These are phyloP conservation scores for Tympanuchus pallidicinctus DNA, from an alignment of 2,113 vertebrate genomes.

Conservation along the genomic window DNA sequence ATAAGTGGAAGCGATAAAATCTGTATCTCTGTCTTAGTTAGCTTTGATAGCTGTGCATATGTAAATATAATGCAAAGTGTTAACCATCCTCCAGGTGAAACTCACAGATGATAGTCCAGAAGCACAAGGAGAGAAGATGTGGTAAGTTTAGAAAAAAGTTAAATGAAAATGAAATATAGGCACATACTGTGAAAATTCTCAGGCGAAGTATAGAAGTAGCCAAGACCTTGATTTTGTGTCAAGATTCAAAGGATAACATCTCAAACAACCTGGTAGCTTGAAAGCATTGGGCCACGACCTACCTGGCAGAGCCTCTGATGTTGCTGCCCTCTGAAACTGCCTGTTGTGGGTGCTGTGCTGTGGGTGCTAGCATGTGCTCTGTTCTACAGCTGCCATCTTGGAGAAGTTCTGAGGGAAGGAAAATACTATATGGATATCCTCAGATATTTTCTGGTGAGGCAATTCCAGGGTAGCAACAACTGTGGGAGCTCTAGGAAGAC, in stretches of 20 bases:
- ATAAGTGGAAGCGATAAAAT: neutral
- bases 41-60: neutral
- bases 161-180: neutral
- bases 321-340: neutral
- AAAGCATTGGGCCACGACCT: neutral
- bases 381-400: neutral
- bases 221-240: neutral
- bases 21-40: neutral
- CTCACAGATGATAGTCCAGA: neutral
- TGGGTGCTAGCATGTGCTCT: neutral
- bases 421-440: constrained; percentile 31
- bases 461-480: constrained; percentile 15
- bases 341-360: neutral
- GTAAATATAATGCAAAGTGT: neutral
- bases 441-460: constrained; percentile 20
- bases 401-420: neutral
- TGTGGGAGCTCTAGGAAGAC: constrained; percentile 44
- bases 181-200: neutral
- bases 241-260: neutral
- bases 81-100: neutral
- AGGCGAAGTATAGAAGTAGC: neutral
- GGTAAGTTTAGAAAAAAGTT: neutral
- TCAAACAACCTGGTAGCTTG: neutral
- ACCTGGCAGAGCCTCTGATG: neutral
- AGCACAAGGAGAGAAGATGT: neutral